Evolutionary conservation across 2,888 invertebrate species (phyloP), one percentile per base, ranked within the genome.

Genomic region (Crematogaster levior): DNA sequence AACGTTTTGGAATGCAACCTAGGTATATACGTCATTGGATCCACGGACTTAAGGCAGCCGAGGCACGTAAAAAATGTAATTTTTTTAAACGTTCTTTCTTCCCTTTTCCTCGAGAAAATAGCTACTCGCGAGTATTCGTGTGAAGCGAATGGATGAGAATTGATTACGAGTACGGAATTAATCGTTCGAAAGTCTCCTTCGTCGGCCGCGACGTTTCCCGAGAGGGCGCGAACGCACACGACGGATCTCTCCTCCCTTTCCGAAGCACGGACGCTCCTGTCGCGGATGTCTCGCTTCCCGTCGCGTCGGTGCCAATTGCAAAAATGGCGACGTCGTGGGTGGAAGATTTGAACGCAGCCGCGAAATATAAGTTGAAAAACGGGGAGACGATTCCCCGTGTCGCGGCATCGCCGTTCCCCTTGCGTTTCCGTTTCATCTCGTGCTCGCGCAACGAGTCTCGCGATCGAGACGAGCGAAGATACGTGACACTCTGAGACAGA

Each of bases 301-400:
- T 37, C 18, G 18, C 48, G 15, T 34, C 15, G 21, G 5, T 53
- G 37, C 24, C 37, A 24, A 53, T 70, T 7, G 53, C 21, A 60
- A 73, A 63, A 73, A 73, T 60, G 58, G 43, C 56, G 56, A 72
- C 12, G 40, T 40, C 4, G 30, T 34, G 56, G 43, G n/a, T 30
- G 43, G 18, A 46, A 34, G 21, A 60, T 73, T 73, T 5, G 5
- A 73, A 73, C 21, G 21, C 30, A 46, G 30, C 21, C 73, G 60
- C 73, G 73, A 73, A 60, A 60, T 46, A 21, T 34, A 46, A 73
- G 73, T 73, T 12, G 34, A 73, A 73, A 73, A 73, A 15, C 15
- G 2, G 21, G 12, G n/a, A 10, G n/a, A 46, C 3, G 6, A 34
- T 18, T 21, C 15, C 12, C 10, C 21, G 46, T 18, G 3, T 0